Conservation (phyloP, 2,113 vertebrate species). For the Oxyruncus cristatus region DNA sequence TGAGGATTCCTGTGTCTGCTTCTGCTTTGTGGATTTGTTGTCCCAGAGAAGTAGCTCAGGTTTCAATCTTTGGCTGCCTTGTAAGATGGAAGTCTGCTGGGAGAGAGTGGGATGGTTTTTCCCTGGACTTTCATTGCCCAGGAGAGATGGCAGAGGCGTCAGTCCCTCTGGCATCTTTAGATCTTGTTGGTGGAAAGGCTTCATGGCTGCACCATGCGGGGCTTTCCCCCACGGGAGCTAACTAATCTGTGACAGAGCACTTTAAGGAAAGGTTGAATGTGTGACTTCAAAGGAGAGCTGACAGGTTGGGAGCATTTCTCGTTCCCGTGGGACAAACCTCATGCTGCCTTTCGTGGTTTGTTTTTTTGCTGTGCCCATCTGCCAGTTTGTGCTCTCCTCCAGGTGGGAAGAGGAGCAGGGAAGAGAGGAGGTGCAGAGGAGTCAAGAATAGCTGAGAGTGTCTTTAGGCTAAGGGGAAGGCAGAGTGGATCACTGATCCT, state of each 20-base stretch:
- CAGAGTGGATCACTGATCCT: not conserved
- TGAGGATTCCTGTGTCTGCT: not conserved
- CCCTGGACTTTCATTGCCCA: not conserved
- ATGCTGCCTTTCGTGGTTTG: not conserved
- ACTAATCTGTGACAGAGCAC: not conserved
- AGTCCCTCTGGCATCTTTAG: not conserved
- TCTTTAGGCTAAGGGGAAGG: not conserved
- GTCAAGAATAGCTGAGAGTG: not conserved
- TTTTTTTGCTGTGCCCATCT: not conserved
- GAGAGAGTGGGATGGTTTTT: not conserved
- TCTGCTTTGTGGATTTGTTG: not conserved
- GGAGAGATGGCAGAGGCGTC: not conserved
- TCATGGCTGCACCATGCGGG: accelerated
- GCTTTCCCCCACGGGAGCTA: not conserved
- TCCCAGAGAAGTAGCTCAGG: not conserved
- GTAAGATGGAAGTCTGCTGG: not conserved
- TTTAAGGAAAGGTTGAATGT: not conserved
- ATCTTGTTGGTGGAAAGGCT: not conserved
- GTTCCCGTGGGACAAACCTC: not conserved
- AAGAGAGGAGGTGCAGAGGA: not conserved
- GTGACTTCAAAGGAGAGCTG: not conserved
- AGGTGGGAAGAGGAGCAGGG: not conserved
- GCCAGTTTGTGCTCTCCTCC: not conserved
- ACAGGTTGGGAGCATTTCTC: not conserved
- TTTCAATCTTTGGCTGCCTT: not conserved